These are phyloP conservation scores for Tympanuchus pallidicinctus DNA, from an alignment of 2,113 vertebrate genomes.

Conservation along the genomic window DNA sequence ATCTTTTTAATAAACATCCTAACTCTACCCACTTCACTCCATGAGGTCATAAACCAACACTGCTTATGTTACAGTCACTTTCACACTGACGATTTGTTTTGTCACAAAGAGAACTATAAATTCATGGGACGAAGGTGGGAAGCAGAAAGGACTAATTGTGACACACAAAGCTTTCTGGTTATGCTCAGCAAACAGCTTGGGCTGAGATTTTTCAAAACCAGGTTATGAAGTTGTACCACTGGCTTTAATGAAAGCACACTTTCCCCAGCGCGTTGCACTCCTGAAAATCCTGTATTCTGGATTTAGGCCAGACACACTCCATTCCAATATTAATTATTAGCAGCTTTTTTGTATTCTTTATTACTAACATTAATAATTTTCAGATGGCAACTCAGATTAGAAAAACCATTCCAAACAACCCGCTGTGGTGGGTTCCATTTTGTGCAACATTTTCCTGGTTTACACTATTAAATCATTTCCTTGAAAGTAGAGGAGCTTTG, in stretches of 20 bases:
- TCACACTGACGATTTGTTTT: constrained; percentile 58
- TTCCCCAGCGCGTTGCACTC: background rate
- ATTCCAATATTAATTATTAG: constrained; percentile 45
- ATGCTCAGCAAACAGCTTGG: constrained; percentile 51
- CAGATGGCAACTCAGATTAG: constrained; percentile 20
- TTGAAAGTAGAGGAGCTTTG: background rate
- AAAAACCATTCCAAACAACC: constrained; percentile 9
- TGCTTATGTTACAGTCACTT: constrained; percentile 68
- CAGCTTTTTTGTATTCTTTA: constrained; percentile 29
- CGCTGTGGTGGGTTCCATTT: constrained; percentile 7
- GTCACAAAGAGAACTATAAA: constrained; percentile 53
- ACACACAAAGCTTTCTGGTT: constrained; percentile 57
- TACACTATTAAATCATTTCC: constrained; percentile 13
- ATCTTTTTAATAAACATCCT: constrained; percentile 63
- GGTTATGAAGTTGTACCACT: background rate
- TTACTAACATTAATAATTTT: constrained; percentile 32
- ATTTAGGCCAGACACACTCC: constrained; percentile 27
- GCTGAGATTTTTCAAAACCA: constrained; percentile 21
- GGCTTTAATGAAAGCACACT: constrained; percentile 33
- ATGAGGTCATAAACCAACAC: constrained; percentile 39
- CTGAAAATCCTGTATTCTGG: constrained; percentile 3
- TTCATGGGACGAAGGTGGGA: constrained; percentile 15
- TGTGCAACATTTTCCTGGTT: constrained; percentile 3
- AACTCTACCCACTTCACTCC: constrained; percentile 9
- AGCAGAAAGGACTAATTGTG: constrained; percentile 49